Percentiles rank a stretch among this genome's conserved stretches.
Evolutionary conservation across 2,888 invertebrate species (phyloP).

Genomic region (Patella depressa): DNA sequence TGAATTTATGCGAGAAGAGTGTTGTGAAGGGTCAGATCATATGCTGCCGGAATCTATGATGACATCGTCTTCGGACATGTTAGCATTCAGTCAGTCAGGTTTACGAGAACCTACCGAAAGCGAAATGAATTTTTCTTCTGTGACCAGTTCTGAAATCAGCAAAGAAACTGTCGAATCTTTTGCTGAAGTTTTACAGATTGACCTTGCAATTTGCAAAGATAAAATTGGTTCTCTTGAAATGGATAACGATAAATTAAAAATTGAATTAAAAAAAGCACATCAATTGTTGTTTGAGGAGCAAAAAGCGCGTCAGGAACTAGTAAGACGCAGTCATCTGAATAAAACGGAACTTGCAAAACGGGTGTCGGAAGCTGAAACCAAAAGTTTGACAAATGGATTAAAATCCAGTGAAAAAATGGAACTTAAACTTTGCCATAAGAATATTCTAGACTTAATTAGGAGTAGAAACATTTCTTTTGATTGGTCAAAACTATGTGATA

Average conservation of each 20-base stretch:
- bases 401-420: not conserved
- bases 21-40: too few relatives aligned
- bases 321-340: not conserved
- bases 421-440: not conserved
- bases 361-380: not conserved
- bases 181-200: conserved; percentile 41
- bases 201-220: conserved; percentile 43
- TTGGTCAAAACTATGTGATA: not conserved
- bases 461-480: not conserved
- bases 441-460: not conserved
- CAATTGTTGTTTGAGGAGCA: not conserved
- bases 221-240: conserved; percentile 30
- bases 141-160: too few relatives aligned
- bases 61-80: too few relatives aligned
- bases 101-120: too few relatives aligned
- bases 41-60: too few relatives aligned
- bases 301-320: not conserved
- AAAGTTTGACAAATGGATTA: conserved; percentile 11
- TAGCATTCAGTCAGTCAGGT: too few relatives aligned
- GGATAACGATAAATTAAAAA: conserved; percentile 32
- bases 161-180: conserved; percentile 14
- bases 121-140: too few relatives aligned
- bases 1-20: too few relatives aligned
- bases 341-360: not conserved
- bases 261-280: not conserved